Evolutionary conservation across 2,888 invertebrate genomes (phyloP).

Genomic region (Argyresthia albistria): DNA sequence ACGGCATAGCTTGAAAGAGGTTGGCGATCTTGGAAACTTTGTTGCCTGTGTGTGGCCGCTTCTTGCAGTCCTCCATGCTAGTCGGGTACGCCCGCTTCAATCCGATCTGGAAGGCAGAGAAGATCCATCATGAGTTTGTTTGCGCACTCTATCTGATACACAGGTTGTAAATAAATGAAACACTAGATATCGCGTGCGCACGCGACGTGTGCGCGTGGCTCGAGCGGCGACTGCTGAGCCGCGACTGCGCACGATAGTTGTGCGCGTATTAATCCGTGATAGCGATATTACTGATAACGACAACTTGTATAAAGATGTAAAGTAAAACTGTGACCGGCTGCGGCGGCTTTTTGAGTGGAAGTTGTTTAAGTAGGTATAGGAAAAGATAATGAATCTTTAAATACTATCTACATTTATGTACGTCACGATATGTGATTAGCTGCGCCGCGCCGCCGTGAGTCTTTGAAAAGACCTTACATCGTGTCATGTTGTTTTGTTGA

Average conservation of each 20-base stretch:
- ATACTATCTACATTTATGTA: too few relatives aligned
- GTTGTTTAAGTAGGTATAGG: too few relatives aligned
- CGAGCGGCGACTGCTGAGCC: conserved; percentile 36
- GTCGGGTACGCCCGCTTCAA: conserved; percentile 64
- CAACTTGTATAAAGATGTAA: not conserved
- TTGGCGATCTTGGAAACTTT: conserved; percentile 94
- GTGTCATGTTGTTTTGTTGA: too few relatives aligned
- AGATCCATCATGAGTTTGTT: conserved; percentile 28
- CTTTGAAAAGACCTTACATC: too few relatives aligned
- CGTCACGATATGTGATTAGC: too few relatives aligned
- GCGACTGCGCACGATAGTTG: conserved; percentile 41
- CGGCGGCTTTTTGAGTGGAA: too few relatives aligned
- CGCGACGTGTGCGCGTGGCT: conserved; percentile 33
- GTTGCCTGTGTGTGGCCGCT: conserved; percentile 75
- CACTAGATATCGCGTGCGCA: not conserved
- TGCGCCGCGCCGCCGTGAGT: too few relatives aligned
- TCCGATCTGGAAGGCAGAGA: conserved; percentile 55
- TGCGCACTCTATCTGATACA: not conserved
- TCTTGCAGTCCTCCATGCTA: conserved; percentile 79
- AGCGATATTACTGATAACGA: conserved; percentile 64
- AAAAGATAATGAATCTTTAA: too few relatives aligned
- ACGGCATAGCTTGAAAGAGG: conserved; percentile 86
- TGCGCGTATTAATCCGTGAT: conserved; percentile 60
- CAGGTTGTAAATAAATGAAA: not conserved
- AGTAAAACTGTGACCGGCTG: not conserved